Percentiles rank a stretch among this genome's conserved stretches.
Evolutionary conservation across 2,797 vertebrate genomes (phyloP).

Genomic region (Schizopygopsis pylzovi): DNA sequence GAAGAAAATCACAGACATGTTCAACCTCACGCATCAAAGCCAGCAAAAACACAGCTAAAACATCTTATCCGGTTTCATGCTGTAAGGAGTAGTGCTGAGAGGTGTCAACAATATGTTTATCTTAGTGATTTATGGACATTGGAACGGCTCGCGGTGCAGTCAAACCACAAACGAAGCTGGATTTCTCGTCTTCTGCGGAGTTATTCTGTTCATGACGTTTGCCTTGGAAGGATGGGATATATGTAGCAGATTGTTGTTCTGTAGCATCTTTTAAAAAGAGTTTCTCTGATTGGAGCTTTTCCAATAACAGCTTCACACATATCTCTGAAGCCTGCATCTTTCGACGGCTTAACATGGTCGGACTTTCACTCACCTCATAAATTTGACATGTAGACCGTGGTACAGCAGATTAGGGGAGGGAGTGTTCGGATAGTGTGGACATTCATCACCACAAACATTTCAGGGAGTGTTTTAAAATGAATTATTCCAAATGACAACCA

Average conservation of each 20-base stretch:
- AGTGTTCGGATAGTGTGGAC: conserved; percentile 7
- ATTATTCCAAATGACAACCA: background rate
- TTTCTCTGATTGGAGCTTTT: background rate
- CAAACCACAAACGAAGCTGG: conserved; percentile 15
- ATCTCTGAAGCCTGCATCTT: background rate
- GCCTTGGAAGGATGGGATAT: background rate
- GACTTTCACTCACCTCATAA: conserved; percentile 41
- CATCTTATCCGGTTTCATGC: conserved; percentile 28
- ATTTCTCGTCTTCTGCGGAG: background rate
- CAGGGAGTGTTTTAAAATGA: conserved; percentile 25
- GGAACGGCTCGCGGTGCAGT: background rate
- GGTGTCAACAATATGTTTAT: conserved; percentile 38
- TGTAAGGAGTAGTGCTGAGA: conserved; percentile 14
- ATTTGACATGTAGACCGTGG: conserved; percentile 28
- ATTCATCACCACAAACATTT: conserved; percentile 31
- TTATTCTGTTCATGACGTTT: conserved; percentile 15
- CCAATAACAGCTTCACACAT: background rate
- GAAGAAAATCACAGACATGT: conserved; percentile 18
- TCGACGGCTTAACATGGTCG: background rate
- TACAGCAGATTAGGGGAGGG: conserved; percentile 8
- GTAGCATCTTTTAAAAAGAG: background rate
- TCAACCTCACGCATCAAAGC: conserved; percentile 13
- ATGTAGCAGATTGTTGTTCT: background rate
- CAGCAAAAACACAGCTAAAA: conserved; percentile 36
- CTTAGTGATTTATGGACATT: conserved; percentile 31